phyloP scores from a whole-genome alignment of 2,888 invertebrate genomes.

The Gnatocerus cornutus region DNA sequence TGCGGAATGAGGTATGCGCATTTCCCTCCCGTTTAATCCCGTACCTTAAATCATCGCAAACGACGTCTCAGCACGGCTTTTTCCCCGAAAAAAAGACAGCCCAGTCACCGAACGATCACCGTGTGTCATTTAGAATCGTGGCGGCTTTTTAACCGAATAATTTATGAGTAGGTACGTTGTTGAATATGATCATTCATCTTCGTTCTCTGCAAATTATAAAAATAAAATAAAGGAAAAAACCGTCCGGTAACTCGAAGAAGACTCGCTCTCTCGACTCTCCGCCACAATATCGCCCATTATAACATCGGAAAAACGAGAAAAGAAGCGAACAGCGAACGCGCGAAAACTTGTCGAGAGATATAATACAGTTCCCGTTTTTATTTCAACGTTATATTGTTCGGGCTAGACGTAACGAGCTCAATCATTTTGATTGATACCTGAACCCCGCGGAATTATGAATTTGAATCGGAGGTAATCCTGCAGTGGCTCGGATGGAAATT shows the following conservation, averaged over 20 bases:
- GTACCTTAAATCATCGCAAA: slow-evolving; percentile 18
- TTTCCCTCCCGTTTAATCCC: neutral
- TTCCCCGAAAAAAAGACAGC: slow-evolving; percentile 11
- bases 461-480: slow-evolving; percentile 51
- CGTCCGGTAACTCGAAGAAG: slow-evolving; percentile 7
- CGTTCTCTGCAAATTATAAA: slow-evolving; percentile 35
- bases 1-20: neutral
- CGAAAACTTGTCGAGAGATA: slow-evolving; percentile 41
- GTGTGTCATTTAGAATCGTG: slow-evolving; percentile 26
- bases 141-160: slow-evolving; percentile 41
- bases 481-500: slow-evolving; percentile 51
- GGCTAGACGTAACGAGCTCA: slow-evolving; percentile 42
- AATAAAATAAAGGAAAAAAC: neutral
- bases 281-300: slow-evolving; percentile 7
- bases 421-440: slow-evolving; percentile 48
- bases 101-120: slow-evolving; percentile 27
- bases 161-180: slow-evolving; percentile 41
- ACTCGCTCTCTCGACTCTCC: neutral
- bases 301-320: slow-evolving; percentile 12
- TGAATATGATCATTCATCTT: slow-evolving; percentile 41
- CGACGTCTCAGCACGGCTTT: slow-evolving; percentile 14
- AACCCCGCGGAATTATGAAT: slow-evolving; percentile 46
- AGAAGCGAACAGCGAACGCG: slow-evolving; percentile 11
- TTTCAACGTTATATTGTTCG: slow-evolving; percentile 40
- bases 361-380: slow-evolving; percentile 39